These are phyloP conservation scores for Coboldia fuscipes DNA, from an alignment of 1,140 invertebrate species.

Conservation along the genomic window DNA sequence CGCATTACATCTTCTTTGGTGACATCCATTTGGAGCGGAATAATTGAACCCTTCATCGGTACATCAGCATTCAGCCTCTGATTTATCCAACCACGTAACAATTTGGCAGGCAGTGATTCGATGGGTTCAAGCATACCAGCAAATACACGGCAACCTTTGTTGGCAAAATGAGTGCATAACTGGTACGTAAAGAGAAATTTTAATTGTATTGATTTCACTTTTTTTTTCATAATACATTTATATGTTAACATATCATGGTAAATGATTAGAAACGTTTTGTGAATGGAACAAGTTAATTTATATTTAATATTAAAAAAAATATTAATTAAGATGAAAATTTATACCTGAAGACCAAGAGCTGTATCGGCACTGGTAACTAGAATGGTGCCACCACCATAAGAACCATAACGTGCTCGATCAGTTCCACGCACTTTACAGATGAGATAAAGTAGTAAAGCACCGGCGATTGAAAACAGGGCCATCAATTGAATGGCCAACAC, in stretches of 20 bases:
- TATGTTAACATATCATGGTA: too few species aligned
- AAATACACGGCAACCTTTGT: constrained; percentile 48
- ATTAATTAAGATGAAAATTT: too few species aligned
- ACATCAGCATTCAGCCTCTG: constrained; percentile 27
- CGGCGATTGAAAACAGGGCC: constrained; percentile 54
- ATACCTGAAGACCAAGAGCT: constrained; percentile 46
- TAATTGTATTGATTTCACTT: too few species aligned
- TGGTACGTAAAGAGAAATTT: too few species aligned
- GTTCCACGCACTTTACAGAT: constrained; percentile 41
- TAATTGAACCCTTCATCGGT: constrained; percentile 24
- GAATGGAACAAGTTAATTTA: too few species aligned
- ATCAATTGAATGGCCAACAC: constrained; percentile 53
- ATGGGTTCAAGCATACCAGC: constrained; percentile 40
- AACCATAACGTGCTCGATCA: constrained; percentile 9
- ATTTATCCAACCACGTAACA: constrained; percentile 35
- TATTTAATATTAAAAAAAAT: too few species aligned
- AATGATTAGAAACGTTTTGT: too few species aligned
- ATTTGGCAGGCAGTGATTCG: constrained; percentile 24
- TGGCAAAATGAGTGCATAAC: constrained; percentile 33
- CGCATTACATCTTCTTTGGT: constrained; percentile 57
- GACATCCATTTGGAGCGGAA: constrained; percentile 50
- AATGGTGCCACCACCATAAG: constrained; percentile 28
- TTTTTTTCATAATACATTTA: too few species aligned
- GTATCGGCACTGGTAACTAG: constrained; percentile 58
- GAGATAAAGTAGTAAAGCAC: constrained; percentile 48